Base-by-base conservation (phyloP, 2,113 vertebrate genomes). In the Todiramphus chloris region DNA sequence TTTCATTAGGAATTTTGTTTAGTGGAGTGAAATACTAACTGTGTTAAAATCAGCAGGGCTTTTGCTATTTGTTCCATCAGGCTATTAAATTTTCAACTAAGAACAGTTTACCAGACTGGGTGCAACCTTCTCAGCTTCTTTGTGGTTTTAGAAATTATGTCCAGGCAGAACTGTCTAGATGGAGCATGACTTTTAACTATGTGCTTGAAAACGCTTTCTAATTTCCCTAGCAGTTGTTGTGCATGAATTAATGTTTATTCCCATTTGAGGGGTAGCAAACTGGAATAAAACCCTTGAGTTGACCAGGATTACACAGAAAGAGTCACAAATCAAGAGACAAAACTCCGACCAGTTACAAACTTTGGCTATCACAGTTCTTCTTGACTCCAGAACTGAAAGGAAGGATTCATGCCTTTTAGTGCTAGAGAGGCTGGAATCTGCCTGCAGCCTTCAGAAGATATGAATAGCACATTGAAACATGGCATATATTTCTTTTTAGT, bases 51-150 rank as follows among this genome's bases (percentile, higher is more conserved):
- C 92, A 92, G 63, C 66, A 78, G 31, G 69, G 53, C 62, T 93
- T 97, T 96, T 87, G 33, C 73, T 79, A 82, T 95, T 96, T 86
- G 89, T 96, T 96, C 94, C 86, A 96, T 56, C 7, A 60, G 33
- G n/a, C 73, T 95, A 86, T 81, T 90, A 87, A 67, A 86, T 75
- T 95, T 93, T 95, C 51, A 82, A 0, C 48, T 56, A 39, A 92
- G 76, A 87, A 51, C 20, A 56, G 48, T 81, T 92, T 93, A 89
- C 60, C 56, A 89, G 90, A 94, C 39, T 75, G 46, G 55, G 55
- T 72, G 56, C 68, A 83, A 83, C 11, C 5, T 90, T 92, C 39
- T 81, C 35, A 21, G 23, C 33, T 64, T 92, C 89, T 88, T 63
- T 93, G 64, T 92, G 83, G 79, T 70, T 92, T 93, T 67, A 89